Conservation (phyloP, 1,140 invertebrate species). For the Philotrypesis tridentata region DNA sequence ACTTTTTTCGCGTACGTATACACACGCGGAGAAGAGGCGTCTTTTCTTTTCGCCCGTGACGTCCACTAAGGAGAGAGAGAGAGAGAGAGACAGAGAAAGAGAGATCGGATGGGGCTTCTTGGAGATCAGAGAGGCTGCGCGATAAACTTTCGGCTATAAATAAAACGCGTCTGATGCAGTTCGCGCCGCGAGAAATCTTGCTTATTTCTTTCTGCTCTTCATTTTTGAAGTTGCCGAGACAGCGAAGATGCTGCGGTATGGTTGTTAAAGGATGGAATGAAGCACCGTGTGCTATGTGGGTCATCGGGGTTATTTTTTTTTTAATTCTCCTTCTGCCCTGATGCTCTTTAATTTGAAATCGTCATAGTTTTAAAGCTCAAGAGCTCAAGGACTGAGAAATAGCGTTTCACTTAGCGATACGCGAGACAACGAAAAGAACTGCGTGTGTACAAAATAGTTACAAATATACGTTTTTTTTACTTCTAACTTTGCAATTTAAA, state of each 20-base stretch:
- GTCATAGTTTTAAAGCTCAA: too few species aligned
- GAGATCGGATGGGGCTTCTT: not conserved
- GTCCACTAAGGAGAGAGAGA: not conserved
- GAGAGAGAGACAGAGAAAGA: not conserved
- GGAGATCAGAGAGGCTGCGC: not conserved
- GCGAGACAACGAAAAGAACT: too few species aligned
- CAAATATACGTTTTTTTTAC: not conserved
- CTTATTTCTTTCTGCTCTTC: not conserved
- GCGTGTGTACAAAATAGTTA: too few species aligned
- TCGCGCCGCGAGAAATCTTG: not conserved
- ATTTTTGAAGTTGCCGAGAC: not conserved
- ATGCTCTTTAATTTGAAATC: too few species aligned
- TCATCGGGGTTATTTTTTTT: not conserved
- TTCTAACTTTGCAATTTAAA: not conserved
- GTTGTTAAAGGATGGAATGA: not conserved
- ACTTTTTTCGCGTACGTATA: not conserved
- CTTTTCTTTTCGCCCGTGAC: not conserved
- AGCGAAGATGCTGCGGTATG: not conserved
- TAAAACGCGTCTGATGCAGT: not conserved
- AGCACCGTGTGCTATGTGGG: not conserved
- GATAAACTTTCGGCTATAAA: conserved; percentile 17
- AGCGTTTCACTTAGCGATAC: too few species aligned
- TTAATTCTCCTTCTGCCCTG: not conserved
- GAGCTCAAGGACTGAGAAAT: too few species aligned
- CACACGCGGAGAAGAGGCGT: not conserved